phyloP scores from a whole-genome alignment of 2,888 invertebrate species.

The Nephrocerus scutellatus region DNA sequence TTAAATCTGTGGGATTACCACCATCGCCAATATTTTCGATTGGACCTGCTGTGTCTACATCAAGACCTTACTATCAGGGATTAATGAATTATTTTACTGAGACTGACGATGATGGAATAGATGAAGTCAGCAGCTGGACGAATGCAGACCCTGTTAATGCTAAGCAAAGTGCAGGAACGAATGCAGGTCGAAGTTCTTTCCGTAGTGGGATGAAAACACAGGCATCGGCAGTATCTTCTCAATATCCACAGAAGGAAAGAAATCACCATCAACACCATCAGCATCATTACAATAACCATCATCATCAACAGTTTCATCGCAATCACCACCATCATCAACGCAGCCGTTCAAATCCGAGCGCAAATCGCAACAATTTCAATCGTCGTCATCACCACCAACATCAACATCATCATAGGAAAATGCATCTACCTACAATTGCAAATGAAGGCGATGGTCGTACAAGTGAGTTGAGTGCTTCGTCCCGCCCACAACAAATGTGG shows the following conservation, averaged over 20 bases:
- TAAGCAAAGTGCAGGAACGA: constrained; percentile 5
- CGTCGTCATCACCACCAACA: constrained; percentile 3
- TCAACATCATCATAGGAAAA: no score
- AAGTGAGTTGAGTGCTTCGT: no score
- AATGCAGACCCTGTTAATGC: constrained; percentile 26
- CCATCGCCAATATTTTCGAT: constrained; percentile 23
- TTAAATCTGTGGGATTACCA: constrained; percentile 20
- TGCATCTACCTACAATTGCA: no score
- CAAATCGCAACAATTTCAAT: no score
- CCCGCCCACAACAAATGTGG: no score
- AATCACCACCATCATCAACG: constrained; percentile 10
- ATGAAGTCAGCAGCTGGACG: constrained; percentile 2
- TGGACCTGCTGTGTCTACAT: constrained; percentile 10
- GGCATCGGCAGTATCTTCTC: constrained; percentile 1
- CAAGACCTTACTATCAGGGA: constrained; percentile 39
- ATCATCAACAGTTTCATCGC: background rate
- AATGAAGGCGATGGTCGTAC: no score
- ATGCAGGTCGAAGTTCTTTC: background rate
- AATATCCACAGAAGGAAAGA: background rate
- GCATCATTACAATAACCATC: constrained; percentile 3
- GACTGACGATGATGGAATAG: constrained; percentile 25
- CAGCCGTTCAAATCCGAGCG: background rate
- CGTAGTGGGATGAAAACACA: constrained; percentile 12
- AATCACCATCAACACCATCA: constrained; percentile 1
- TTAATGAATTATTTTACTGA: constrained; percentile 40